These are phyloP conservation scores for Leptocoma aspasia DNA, from an alignment of 2,113 vertebrate genomes.

Conservation along the genomic window DNA sequence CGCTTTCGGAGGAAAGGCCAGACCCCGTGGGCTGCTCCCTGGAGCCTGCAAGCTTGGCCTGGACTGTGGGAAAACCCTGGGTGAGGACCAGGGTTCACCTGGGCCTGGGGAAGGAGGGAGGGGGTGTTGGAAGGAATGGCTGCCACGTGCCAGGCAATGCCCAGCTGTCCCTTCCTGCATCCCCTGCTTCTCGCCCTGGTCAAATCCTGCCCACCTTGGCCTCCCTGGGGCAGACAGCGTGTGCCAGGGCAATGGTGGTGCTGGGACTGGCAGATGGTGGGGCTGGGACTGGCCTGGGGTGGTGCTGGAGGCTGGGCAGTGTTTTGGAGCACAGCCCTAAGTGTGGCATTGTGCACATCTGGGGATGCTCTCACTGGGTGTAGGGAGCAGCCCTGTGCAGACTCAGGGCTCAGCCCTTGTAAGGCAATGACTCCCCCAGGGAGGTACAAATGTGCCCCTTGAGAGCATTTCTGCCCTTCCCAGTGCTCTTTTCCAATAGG, in stretches of 20 bases:
- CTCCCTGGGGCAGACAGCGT: background rate
- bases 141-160: background rate
- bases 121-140: background rate
- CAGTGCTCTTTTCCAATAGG: background rate
- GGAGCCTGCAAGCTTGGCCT: background rate
- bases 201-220: background rate
- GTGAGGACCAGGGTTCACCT: background rate
- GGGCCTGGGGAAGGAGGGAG: background rate
- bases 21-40: background rate
- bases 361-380: accelerated
- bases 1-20: background rate
- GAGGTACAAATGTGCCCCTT: background rate
- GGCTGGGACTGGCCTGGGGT: background rate
- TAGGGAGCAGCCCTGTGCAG: background rate
- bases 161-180: background rate
- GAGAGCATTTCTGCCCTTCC: background rate
- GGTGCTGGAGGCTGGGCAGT: background rate
- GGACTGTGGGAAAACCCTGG: constrained; percentile 66
- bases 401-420: background rate
- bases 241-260: background rate
- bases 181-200: accelerated
- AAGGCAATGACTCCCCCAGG: accelerated
- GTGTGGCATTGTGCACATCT: accelerated
- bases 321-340: background rate
- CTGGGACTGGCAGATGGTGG: background rate